These are phyloP conservation scores for Pseudopleuronectes americanus DNA, from an alignment of 2,797 vertebrate genomes.

Conservation along the genomic window DNA sequence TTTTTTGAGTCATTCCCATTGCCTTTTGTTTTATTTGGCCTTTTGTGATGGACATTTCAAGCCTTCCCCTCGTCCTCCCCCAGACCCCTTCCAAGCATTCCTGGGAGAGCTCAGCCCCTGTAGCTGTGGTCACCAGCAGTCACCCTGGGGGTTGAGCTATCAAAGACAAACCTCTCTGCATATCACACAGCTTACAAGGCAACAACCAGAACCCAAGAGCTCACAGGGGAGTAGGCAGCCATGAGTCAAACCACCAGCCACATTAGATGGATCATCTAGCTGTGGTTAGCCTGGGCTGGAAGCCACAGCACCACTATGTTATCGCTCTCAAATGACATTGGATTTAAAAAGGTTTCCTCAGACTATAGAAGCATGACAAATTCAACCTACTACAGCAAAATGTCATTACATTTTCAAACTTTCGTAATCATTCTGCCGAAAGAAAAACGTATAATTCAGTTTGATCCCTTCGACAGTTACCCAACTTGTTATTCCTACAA, in stretches of 20 bases:
- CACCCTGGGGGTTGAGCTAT: conserved; percentile 48
- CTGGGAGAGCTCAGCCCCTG: conserved; percentile 52
- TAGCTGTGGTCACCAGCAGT: conserved; percentile 44
- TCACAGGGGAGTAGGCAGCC: conserved; percentile 17
- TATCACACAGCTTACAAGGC: conserved; percentile 63
- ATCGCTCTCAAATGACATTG: conserved; percentile 33
- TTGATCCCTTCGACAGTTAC: too few species aligned
- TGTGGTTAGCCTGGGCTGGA: conserved; percentile 31
- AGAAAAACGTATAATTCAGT: too few species aligned
- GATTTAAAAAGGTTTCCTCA: conserved; percentile 42
- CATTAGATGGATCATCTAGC: conserved; percentile 23
- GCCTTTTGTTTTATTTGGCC: conserved; percentile 63
- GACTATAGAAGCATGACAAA: conserved; percentile 21
- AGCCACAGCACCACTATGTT: conserved; percentile 32
- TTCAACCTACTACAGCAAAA: neutral
- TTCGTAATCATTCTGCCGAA: neutral
- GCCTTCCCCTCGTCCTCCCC: conserved; percentile 9
- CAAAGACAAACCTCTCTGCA: conserved; percentile 53
- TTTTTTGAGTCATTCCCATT: conserved; percentile 36
- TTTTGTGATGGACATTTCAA: conserved; percentile 74
- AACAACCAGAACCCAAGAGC: conserved; percentile 41
- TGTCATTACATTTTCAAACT: neutral
- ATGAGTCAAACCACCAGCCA: conserved; percentile 27
- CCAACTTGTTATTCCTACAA: too few species aligned
- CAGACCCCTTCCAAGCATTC: conserved; percentile 49